Evolutionary conservation across 2,113 vertebrate species (phyloP).

Genomic region (Todiramphus saurophagus): DNA sequence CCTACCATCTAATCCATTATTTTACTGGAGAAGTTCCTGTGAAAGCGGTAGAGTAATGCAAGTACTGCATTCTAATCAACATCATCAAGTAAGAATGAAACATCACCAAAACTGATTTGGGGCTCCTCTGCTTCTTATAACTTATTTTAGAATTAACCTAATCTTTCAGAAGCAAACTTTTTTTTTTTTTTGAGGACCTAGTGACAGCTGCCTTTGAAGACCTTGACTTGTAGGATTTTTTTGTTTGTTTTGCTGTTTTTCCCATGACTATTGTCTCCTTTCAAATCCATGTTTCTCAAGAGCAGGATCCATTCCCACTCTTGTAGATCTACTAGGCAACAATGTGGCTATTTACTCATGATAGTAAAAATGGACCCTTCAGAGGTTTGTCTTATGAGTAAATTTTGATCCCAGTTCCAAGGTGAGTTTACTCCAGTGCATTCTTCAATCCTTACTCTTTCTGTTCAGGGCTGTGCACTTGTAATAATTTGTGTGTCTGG

Average conservation of each 20-base stretch:
- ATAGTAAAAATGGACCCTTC: conserved; percentile 26
- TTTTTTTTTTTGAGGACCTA: not conserved
- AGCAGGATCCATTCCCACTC: not conserved
- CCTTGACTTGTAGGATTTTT: not conserved
- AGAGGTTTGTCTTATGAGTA: conserved; percentile 72
- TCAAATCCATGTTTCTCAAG: not conserved
- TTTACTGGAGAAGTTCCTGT: not conserved
- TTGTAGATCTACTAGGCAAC: not conserved
- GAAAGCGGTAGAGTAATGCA: not conserved
- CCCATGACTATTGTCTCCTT: not conserved
- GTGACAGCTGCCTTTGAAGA: not conserved
- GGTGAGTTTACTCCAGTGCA: conserved; percentile 78
- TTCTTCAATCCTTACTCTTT: conserved; percentile 71
- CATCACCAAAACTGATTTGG: not conserved
- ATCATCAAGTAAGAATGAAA: not conserved
- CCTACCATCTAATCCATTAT: not conserved
- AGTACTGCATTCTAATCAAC: not conserved
- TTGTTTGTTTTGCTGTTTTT: not conserved
- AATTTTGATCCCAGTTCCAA: conserved; percentile 71
- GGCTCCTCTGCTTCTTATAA: not conserved
- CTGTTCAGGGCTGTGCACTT: conserved; percentile 70
- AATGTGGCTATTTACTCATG: conserved; percentile 17
- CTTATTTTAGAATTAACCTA: not conserved
- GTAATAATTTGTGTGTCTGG: conserved; percentile 81
- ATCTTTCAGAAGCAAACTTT: not conserved